Conservation (phyloP, 2,797 vertebrate genomes). For the Intellagama lesueurii region DNA sequence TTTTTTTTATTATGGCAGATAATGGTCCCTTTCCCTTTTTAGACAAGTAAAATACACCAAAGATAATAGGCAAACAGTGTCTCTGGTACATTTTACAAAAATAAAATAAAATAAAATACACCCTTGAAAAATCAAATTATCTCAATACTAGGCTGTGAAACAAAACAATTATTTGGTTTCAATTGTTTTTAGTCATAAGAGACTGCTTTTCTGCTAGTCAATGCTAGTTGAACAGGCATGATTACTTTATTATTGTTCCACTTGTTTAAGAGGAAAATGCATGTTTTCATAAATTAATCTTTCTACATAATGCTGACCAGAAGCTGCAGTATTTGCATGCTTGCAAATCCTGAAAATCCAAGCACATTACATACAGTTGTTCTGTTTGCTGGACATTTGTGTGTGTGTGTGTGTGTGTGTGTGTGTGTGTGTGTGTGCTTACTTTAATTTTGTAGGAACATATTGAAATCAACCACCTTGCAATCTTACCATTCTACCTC, state of each 20-base stretch:
- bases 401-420: too few species aligned
- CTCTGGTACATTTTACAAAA: background rate
- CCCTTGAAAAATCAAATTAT: background rate
- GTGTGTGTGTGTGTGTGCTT: too few species aligned
- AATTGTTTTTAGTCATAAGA: slow-evolving; percentile 65
- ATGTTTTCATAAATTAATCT: slow-evolving; percentile 76
- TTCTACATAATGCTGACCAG: slow-evolving; percentile 69
- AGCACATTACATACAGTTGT: slow-evolving; percentile 76
- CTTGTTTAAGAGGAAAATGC: slow-evolving; percentile 70
- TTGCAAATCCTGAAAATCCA: slow-evolving; percentile 75
- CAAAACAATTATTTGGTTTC: slow-evolving; percentile 17
- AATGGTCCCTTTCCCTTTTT: background rate
- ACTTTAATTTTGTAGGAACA: slow-evolving; percentile 63
- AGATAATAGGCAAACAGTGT: background rate
- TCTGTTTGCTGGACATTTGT: slow-evolving; percentile 72
- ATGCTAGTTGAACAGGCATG: slow-evolving; percentile 57
- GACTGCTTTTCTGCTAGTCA: slow-evolving; percentile 62
- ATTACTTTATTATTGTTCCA: slow-evolving; percentile 64
- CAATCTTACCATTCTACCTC: slow-evolving; percentile 60
- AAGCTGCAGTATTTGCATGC: slow-evolving; percentile 76
- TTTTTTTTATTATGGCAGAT: background rate
- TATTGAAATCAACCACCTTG: slow-evolving; percentile 60
- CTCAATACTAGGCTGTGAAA: background rate
- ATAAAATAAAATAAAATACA: background rate
- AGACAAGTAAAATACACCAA: background rate